Conservation (phyloP, 2,888 invertebrate species). For the Scotopteryx bipunctaria region DNA sequence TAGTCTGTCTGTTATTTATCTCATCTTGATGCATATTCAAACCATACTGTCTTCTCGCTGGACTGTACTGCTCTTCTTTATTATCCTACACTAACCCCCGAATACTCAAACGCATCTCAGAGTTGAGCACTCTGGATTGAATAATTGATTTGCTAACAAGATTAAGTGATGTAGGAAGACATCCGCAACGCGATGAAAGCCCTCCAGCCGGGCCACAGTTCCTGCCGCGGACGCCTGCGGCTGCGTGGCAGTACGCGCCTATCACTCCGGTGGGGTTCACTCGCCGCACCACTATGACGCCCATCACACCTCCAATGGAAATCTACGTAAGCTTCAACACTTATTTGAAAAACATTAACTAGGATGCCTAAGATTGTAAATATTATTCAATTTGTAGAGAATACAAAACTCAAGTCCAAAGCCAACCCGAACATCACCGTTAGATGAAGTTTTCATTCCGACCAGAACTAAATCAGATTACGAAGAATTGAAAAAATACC, state of each 20-base stretch:
- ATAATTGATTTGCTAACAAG: conserved; percentile 2
- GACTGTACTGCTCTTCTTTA: no score
- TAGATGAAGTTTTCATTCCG: conserved; percentile 41
- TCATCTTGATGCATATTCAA: no score
- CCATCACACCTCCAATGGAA: conserved; percentile 50
- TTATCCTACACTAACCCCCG: no score
- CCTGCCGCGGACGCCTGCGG: conserved; percentile 47
- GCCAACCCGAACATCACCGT: conserved; percentile 47
- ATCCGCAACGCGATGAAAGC: conserved; percentile 65
- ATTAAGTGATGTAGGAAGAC: conserved; percentile 24
- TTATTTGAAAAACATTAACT: background rate
- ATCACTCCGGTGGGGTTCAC: conserved; percentile 66
- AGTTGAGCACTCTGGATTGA: background rate
- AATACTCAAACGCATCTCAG: no score
- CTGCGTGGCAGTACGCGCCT: conserved; percentile 64
- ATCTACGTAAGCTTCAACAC: conserved; percentile 46
- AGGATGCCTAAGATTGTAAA: background rate
- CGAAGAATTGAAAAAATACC: conserved; percentile 37
- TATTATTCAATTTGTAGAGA: conserved; percentile 25
- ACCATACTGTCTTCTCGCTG: background rate
- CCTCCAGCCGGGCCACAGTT: conserved; percentile 69
- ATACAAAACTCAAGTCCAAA: conserved; percentile 28
- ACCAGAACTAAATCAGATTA: conserved; percentile 44
- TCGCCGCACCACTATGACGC: conserved; percentile 44
- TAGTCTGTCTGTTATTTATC: no score